phyloP scores from a whole-genome alignment of 2,888 invertebrate genomes.

The Athalia circularis region DNA sequence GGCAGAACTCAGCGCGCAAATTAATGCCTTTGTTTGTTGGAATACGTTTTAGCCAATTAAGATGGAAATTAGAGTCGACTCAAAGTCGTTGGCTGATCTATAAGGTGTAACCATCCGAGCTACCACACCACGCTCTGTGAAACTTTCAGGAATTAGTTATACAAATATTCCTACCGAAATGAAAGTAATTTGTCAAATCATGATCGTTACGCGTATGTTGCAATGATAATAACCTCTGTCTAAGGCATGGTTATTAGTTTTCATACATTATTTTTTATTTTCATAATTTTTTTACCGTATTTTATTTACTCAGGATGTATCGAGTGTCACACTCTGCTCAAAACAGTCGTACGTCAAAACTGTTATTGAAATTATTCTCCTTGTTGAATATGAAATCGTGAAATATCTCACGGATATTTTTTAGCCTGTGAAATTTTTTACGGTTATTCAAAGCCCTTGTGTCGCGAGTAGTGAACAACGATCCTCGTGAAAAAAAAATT shows the following conservation, averaged over 20 bases:
- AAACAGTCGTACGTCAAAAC: conserved; percentile 37
- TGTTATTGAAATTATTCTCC: conserved; percentile 30
- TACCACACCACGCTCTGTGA: not conserved
- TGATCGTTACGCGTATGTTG: not conserved
- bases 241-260: conserved; percentile 7
- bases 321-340: conserved; percentile 9
- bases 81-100: conserved; percentile 1
- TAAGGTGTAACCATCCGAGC: conserved; percentile 3
- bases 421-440: not conserved
- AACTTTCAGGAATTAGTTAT: conserved; percentile 13
- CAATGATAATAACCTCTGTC: too few relatives aligned
- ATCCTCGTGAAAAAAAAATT: not conserved
- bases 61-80: conserved; percentile 26
- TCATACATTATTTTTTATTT: conserved; percentile 5
- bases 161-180: conserved; percentile 26
- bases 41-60: conserved; percentile 43
- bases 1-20: conserved; percentile 22
- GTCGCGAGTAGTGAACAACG: conserved; percentile 6
- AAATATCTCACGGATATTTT: not conserved
- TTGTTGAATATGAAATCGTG: conserved; percentile 4
- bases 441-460: conserved; percentile 2
- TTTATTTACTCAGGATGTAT: conserved; percentile 19
- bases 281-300: not conserved
- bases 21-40: conserved; percentile 38
- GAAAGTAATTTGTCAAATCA: not conserved